Evolutionary conservation across 2,888 invertebrate species (phyloP), one percentile per base, ranked within the genome.

Genomic region (Callimorpha dominula): DNA sequence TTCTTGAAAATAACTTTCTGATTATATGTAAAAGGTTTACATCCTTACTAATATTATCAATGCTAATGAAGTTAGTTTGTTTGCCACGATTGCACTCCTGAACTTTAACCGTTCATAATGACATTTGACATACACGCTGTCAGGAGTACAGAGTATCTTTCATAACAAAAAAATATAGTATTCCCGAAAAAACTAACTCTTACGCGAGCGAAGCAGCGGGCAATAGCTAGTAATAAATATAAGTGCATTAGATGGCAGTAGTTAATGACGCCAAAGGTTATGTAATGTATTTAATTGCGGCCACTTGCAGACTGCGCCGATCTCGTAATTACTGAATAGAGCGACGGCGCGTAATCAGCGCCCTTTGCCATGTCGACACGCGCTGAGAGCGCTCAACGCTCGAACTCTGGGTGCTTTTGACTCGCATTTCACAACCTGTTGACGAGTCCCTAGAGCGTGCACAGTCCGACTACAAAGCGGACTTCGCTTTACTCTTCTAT

Each of bases 401-500:
- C 85, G 86, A 88, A 90, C 90, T 89, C 88, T 84, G 89, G 84
- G 85, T 86, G 90, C 93, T 91, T 93, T 93, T 91, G 90, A 93
- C 88, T 91, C 84, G 87, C 88, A 93, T 94, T 95, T 94, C 91
- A 92, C 93, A 92, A 95, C 94, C 94, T 95, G 94, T 95, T 95
- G 94, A 94, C 92, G 89, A 91, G 91, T 91, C 90, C 86, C 88
- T 89, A 87, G 86, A 90, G 89, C 88, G 89, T 83, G 87, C 87
- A 87, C 86, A 87, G 85, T 89, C 86, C 81, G 82, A 87, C 79
- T 85, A 93, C 89, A 92, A 92, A 92, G 92, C 88, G 86, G 87
- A 88, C 69, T 84, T 70, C 57, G 62, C 65, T 63, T 68, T 69
- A 74, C 71, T 65, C 67, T 66, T 72, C 70, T 57, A 69, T 72